phyloP scores from a whole-genome alignment of 2,888 invertebrate genomes.

The Ophion costatus region DNA sequence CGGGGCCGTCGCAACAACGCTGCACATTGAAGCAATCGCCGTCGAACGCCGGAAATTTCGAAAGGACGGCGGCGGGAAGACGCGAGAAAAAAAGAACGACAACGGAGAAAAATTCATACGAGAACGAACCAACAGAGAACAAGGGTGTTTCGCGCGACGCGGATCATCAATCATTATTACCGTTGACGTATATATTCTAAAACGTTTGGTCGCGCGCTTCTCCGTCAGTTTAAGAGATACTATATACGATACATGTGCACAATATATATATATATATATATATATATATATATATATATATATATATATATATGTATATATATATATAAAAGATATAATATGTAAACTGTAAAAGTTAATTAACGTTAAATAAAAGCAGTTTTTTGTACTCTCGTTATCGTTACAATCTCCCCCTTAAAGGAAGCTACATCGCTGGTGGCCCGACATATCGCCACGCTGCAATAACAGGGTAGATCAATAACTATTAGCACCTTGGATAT shows the following conservation, averaged over 20 bases:
- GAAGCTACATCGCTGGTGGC: no score
- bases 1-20: slow-evolving; percentile 79
- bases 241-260: background rate
- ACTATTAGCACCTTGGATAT: no score
- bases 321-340: background rate
- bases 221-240: background rate
- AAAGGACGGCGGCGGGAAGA: slow-evolving; percentile 5
- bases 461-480: no score
- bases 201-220: background rate
- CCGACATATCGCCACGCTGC: no score
- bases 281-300: background rate
- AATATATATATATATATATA: background rate
- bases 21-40: slow-evolving; percentile 71
- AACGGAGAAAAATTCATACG: background rate
- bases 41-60: background rate
- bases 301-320: background rate
- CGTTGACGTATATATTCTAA: background rate
- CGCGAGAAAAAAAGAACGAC: background rate
- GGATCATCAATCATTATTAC: background rate
- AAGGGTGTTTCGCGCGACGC: no score
- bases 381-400: background rate
- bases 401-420: background rate
- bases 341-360: slow-evolving; percentile 9
- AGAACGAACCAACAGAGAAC: background rate
- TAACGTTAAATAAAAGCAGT: background rate